phyloP scores from a whole-genome alignment of 2,113 vertebrate genomes.

The Cyphomyrus plagiostoma region DNA sequence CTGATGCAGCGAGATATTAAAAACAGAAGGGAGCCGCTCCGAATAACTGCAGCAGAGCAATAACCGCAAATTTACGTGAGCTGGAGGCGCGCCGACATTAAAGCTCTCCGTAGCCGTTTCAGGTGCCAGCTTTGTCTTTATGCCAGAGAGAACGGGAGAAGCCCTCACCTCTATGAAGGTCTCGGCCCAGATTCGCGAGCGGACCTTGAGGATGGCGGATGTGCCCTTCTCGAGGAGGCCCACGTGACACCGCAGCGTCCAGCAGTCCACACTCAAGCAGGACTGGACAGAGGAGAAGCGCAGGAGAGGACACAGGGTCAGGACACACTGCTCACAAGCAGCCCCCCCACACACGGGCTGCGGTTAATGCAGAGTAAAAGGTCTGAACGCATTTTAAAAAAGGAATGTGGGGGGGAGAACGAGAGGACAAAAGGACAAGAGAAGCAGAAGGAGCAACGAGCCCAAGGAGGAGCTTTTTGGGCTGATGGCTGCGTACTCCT shows the following conservation, averaged over 20 bases:
- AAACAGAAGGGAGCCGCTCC: background rate
- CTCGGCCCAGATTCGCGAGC: constrained; percentile 75
- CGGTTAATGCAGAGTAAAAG: background rate
- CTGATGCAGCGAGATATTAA: background rate
- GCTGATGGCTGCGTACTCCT: background rate
- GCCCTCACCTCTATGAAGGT: constrained; percentile 72
- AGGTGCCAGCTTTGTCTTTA: background rate
- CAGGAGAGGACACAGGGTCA: background rate
- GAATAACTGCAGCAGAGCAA: background rate
- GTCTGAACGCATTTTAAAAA: background rate
- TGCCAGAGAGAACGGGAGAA: background rate
- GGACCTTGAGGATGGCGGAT: constrained; percentile 69
- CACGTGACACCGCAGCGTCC: constrained; percentile 70
- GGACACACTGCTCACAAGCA: background rate
- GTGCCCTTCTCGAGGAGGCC: constrained; percentile 69
- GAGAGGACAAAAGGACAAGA: background rate
- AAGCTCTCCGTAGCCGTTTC: background rate
- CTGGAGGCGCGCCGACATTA: background rate
- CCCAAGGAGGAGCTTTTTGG: background rate
- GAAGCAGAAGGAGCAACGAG: background rate
- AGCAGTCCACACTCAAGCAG: constrained; percentile 72
- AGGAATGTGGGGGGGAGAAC: background rate
- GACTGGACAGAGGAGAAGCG: constrained; percentile 50
- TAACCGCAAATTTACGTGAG: background rate
- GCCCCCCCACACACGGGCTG: background rate